Evolutionary conservation across 2,113 vertebrate species (phyloP).

Genomic region (Neolamprologus toae): DNA sequence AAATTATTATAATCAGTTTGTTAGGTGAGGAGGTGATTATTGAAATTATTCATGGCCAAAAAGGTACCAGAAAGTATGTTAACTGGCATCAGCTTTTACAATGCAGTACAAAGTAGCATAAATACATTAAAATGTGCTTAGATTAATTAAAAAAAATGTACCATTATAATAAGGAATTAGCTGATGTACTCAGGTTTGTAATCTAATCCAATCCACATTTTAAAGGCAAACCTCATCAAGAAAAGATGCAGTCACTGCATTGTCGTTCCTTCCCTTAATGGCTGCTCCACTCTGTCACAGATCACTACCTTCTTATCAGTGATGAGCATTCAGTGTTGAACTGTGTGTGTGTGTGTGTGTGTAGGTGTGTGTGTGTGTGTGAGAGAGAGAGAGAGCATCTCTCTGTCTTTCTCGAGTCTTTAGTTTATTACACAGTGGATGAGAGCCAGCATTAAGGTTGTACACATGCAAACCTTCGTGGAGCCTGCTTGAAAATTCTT

Average conservation of each 20-base stretch:
- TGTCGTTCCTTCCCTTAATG: neutral
- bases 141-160: fast-evolving
- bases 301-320: neutral
- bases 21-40: neutral
- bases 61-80: neutral
- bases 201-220: neutral
- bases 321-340: neutral
- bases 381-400: fast-evolving
- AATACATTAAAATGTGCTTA: neutral
- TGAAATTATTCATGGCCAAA: neutral
- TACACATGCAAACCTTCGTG: neutral
- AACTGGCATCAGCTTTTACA: neutral
- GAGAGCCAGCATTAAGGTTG: neutral
- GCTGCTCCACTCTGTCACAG: neutral
- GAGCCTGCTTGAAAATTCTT: neutral
- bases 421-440: neutral
- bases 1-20: neutral
- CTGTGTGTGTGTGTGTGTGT: neutral
- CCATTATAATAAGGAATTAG: neutral
- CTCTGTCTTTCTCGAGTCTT: neutral
- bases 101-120: neutral
- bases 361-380: neutral
- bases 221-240: neutral
- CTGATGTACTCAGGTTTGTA: neutral
- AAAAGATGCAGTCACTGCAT: neutral